Conservation (phyloP, 2,888 invertebrate species). For the Oscheius myriophilus region DNA sequence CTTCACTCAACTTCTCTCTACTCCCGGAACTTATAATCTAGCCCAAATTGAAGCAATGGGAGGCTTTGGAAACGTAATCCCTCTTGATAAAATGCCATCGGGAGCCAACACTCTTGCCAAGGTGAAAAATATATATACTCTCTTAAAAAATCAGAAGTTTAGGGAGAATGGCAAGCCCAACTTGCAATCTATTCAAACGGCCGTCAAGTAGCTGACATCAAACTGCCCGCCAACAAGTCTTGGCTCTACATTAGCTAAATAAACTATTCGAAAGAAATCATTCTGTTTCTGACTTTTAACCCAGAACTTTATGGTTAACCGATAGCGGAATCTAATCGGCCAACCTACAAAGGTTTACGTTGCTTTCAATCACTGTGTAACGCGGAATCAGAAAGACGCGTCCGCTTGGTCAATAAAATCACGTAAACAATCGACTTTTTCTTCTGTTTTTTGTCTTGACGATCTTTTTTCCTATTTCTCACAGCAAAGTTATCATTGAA, state of each 20-base stretch:
- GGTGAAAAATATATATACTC: neutral
- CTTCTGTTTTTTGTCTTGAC: too few relatives aligned
- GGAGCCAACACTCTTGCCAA: conserved; percentile 1
- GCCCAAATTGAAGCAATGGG: conserved; percentile 10
- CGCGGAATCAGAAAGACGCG: too few relatives aligned
- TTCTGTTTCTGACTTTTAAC: too few relatives aligned
- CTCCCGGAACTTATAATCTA: conserved; percentile 24
- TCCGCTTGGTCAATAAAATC: too few relatives aligned
- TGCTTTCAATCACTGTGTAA: too few relatives aligned
- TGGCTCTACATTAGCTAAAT: conserved; percentile 12
- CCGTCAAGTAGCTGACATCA: conserved; percentile 5
- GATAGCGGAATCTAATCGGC: too few relatives aligned
- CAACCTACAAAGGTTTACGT: too few relatives aligned
- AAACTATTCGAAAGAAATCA: neutral
- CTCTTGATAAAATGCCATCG: neutral
- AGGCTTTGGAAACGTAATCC: conserved; percentile 3
- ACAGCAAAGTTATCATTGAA: too few relatives aligned
- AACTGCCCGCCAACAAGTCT: conserved; percentile 6
- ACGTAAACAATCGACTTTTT: too few relatives aligned
- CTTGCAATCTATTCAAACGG: neutral
- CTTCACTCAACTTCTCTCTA: conserved; percentile 12
- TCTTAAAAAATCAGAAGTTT: neutral
- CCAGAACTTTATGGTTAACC: too few relatives aligned
- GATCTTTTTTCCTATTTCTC: too few relatives aligned
- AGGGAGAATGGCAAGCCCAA: conserved; percentile 15